Evolutionary conservation across 2,797 vertebrate species (phyloP), one percentile per base, ranked within the genome.

Genomic region (Aldrovandia affinis): DNA sequence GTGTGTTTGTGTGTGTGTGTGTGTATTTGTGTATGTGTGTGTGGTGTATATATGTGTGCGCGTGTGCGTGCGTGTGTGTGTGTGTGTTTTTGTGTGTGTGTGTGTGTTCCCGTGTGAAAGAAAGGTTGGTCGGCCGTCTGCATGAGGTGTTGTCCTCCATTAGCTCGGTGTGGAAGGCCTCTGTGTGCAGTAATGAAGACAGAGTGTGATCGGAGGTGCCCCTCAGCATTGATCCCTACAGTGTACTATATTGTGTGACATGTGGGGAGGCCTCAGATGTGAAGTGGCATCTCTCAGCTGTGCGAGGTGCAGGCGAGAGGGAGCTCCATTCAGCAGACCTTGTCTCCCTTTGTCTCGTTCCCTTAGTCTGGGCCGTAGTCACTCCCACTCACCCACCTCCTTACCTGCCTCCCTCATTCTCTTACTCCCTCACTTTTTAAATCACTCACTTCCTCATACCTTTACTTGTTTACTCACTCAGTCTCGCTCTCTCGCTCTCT

Each of bases 341-440:
- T 75, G 20, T 42, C 2, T 75, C 70, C 20, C 36, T 68, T 30
- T 33, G 65, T 36, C 59, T 63, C n/a, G 9, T 7, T 63, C 10
- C 8, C 61, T 9, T n/a, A 25, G 0, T 28, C n/a, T 63, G n/a
- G n/a, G 9, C 61, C n/a, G 2, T 18, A 14, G 22, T 33, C 65
- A 33, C 0, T n/a, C 57, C n/a, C 8, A 2, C 30, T 70, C 65
- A 70, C 2, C 0, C 65, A 36, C 33, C 12, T 30, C 10, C 25
- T 70, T 3, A 70, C 30, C 65, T 36, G 7, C 8, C 70, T 44
- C 70, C 1, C 70, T 44, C 70, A 75, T 75, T 44, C 63, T 33
- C n/a, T 33, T 14, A 28, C 61, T 77, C n/a, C 65, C 81, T 75
- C 39, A 65, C 80, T 82, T 81, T 84, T 85, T 87, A 75, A 59